Evolutionary conservation across 2,113 vertebrate genomes (phyloP).

Genomic region (Smithornis capensis): DNA sequence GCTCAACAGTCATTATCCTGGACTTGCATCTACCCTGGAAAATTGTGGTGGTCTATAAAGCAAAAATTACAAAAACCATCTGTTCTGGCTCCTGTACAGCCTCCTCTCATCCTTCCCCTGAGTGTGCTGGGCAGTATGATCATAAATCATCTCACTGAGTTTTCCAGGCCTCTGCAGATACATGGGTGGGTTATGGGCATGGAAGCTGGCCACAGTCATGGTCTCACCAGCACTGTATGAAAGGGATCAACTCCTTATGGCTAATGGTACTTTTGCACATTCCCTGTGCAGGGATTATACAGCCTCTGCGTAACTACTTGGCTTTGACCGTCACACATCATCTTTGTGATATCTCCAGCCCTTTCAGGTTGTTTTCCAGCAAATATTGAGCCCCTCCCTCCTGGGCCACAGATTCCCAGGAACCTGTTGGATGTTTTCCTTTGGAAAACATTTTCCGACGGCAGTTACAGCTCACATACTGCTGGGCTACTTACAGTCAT

Average conservation of each 20-base stretch:
- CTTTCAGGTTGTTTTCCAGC: not conserved
- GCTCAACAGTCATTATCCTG: not conserved
- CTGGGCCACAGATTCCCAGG: not conserved
- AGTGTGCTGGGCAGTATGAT: not conserved
- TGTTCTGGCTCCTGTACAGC: slow-evolving; percentile 1
- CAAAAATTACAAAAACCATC: not conserved
- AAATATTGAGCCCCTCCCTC: not conserved
- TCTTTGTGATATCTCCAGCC: not conserved
- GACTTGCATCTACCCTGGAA: not conserved
- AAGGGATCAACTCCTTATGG: not conserved
- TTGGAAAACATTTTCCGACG: not conserved
- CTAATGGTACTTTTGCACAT: not conserved
- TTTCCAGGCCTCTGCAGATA: not conserved
- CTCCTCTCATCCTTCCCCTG: not conserved
- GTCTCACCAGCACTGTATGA: fast-evolving
- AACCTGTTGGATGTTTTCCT: not conserved
- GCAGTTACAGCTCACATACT: not conserved
- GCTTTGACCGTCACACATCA: not conserved
- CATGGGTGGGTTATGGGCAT: fast-evolving
- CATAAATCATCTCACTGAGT: not conserved
- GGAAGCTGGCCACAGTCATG: not conserved
- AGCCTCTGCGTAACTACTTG: not conserved
- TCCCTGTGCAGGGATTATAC: not conserved
- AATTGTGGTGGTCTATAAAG: not conserved
- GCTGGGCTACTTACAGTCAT: not conserved